Conservation (phyloP, 2,797 vertebrate species). For the Phalloptychus januarius region DNA sequence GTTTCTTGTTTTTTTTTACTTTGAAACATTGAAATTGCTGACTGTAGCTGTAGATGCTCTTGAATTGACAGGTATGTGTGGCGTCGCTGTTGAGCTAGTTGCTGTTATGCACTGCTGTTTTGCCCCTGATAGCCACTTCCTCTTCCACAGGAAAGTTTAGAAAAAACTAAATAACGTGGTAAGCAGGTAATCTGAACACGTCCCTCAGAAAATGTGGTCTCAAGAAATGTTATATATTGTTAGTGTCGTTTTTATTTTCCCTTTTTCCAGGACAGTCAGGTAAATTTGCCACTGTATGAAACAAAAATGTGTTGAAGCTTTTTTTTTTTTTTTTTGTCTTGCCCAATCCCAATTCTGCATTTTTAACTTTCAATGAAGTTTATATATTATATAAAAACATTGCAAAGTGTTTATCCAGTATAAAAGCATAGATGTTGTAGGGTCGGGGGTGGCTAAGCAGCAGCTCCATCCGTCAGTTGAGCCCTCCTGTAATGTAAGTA, state of each 20-base stretch:
- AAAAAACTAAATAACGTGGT: constrained; percentile 62
- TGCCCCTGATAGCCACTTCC: constrained; percentile 82
- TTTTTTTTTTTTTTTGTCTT: constrained; percentile 51
- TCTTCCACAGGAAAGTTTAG: constrained; percentile 86
- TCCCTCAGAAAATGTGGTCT: constrained; percentile 71
- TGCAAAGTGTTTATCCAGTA: constrained; percentile 93
- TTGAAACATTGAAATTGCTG: constrained; percentile 59
- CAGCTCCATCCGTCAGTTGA: constrained; percentile 91
- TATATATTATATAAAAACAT: constrained; percentile 76
- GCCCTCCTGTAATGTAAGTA: constrained; percentile 98
- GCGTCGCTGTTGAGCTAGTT: constrained; percentile 76
- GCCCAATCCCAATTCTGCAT: constrained; percentile 81
- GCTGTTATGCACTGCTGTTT: constrained; percentile 66
- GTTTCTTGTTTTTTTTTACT: constrained; percentile 22
- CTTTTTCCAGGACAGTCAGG: constrained; percentile 81
- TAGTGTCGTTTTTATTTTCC: constrained; percentile 57
- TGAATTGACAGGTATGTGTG: constrained; percentile 53
- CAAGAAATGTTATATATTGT: constrained; percentile 76
- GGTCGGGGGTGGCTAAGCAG: constrained; percentile 93
- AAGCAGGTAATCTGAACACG: constrained; percentile 74
- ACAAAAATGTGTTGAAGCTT: constrained; percentile 74
- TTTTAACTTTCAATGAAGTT: constrained; percentile 72
- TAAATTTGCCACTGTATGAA: constrained; percentile 71
- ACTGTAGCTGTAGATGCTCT: constrained; percentile 67
- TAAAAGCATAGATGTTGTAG: constrained; percentile 92